Base-by-base conservation (phyloP, 2,113 vertebrate species). In the Neogobius melanostomus region DNA sequence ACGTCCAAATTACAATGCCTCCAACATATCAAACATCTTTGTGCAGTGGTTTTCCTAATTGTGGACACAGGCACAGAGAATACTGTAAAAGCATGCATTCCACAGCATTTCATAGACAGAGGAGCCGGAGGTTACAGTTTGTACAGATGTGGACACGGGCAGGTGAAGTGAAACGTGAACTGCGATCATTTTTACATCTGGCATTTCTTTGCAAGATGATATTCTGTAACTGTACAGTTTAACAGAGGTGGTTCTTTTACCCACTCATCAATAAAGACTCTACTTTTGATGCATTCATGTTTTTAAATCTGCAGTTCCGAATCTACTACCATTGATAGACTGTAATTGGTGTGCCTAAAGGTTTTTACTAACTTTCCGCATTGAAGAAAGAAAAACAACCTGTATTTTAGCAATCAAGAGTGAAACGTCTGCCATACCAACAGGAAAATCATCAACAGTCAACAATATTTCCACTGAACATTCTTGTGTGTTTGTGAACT, bases 231-330 rank as follows among this genome's bases (percentile, higher is more conserved):
- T 92, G 91, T 92, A 92, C 87, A 91, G 89, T 91, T 89, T 75
- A 87, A 81, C 85, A 86, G 87, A 91, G 85, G 87, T 87, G 91
- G 88, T 88, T 90, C 82, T 91, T 92, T 90, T 91, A 74, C 82
- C 90, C 87, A 87, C 90, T 90, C 89, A 89, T 88, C 87, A 92
- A 92, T 92, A 92, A 92, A 92, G 89, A 91, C 87, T 92, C 85
- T 91, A 91, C 88, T 92, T 92, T 92, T 92, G 90, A 90, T 91
- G 88, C 88, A 85, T 73, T 84, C 53, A 75, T 11, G 76, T 80
- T 53, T 85, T 73, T 11, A 53, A 79, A 76, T 47, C 64, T 79
- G 51, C 17, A 67, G 73, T 28, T 56, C 16, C 17, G 17, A 28
- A 4, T 21, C 9, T 17, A 56, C 8, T 51, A 51, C 46, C 28